Evolutionary conservation across 2,797 vertebrate species (phyloP).

Genomic region (Simalia tracyae): DNA sequence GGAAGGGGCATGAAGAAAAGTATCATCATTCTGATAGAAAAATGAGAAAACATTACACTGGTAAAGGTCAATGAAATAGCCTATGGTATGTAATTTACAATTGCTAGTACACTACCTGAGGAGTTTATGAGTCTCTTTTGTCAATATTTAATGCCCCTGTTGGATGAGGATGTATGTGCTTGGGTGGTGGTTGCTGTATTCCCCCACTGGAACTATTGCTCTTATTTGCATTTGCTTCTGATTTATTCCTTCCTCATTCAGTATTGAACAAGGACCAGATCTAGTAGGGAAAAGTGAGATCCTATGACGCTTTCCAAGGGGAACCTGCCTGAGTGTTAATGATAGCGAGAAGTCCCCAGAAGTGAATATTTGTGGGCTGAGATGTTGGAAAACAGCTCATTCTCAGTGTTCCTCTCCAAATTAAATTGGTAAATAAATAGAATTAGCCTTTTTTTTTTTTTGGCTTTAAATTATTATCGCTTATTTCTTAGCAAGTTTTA

Average conservation of each 20-base stretch:
- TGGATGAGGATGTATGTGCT: background rate
- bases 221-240: background rate
- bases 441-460: background rate
- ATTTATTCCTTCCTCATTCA: background rate
- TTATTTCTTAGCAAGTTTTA: background rate
- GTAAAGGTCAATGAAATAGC: constrained; percentile 3
- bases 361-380: background rate
- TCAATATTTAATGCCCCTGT: background rate
- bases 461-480: background rate
- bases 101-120: background rate
- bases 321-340: background rate
- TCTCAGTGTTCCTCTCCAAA: background rate
- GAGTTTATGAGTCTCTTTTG: background rate
- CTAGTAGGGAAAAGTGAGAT: background rate
- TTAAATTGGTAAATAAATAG: background rate
- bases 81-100: background rate
- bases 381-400: background rate
- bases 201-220: background rate
- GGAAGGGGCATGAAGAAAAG: background rate
- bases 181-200: background rate
- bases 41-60: background rate
- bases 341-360: background rate
- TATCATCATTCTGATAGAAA: background rate
- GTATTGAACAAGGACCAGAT: background rate
- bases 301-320: background rate